These are phyloP conservation scores for Dromas ardeola DNA, from an alignment of 2,113 vertebrate genomes.

Conservation along the genomic window DNA sequence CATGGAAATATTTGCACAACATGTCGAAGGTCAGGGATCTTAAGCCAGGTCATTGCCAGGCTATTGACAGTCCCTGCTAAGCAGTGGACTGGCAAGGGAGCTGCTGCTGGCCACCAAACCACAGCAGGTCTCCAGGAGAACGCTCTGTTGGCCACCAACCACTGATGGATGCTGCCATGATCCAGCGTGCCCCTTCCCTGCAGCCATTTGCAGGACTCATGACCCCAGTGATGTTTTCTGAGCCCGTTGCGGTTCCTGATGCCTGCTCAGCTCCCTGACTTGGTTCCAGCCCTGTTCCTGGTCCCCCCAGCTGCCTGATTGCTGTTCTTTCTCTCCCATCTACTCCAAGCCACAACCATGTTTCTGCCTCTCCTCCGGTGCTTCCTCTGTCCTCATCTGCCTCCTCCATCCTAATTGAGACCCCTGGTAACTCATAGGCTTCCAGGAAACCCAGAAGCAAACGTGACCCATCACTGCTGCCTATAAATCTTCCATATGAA, in stretches of 20 bases:
- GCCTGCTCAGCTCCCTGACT: not conserved
- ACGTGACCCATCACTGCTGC: not conserved
- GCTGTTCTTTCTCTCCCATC: not conserved
- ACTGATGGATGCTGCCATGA: fast-evolving
- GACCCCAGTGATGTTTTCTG: not conserved
- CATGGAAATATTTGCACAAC: not conserved
- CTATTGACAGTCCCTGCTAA: not conserved
- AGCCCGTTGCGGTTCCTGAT: fast-evolving
- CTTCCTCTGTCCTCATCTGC: not conserved
- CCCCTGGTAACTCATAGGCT: not conserved
- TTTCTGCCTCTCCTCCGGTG: not conserved
- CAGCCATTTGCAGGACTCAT: fast-evolving
- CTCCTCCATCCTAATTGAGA: not conserved
- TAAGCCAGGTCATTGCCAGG: not conserved
- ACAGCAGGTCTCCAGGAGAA: not conserved
- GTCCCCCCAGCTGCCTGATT: not conserved
- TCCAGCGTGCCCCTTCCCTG: not conserved
- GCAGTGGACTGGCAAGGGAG: not conserved
- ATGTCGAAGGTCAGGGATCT: not conserved
- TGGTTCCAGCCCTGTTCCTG: not conserved
- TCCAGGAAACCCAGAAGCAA: not conserved
- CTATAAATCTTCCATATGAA: not conserved
- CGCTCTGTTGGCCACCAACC: not conserved
- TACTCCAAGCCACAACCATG: not conserved
- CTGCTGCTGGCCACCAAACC: not conserved